Evolutionary conservation across 2,797 vertebrate species (phyloP), one percentile per base, ranked within the genome.

Genomic region (Remorina albescens): DNA sequence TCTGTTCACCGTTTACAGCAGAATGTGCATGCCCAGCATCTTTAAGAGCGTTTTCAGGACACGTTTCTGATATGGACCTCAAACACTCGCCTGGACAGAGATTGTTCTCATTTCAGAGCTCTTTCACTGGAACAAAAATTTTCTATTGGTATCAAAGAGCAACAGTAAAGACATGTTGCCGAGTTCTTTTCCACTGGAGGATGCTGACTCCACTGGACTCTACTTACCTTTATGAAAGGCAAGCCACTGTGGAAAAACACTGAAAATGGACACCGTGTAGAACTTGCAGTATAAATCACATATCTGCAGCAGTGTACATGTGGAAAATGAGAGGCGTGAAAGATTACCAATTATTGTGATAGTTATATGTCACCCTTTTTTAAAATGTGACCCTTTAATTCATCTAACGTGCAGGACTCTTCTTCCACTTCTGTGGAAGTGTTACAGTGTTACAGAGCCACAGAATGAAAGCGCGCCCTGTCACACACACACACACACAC

Each of bases 401-500:
- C 25, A 51, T 28, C 8, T 5, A 44, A 5, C 62, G n/a, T n/a
- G 28, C 12, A 46, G 3, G 19, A 49, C 23, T 21, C 16, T 7
- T n/a, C 3, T 36, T 57, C 18, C 36, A 41, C n/a, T 0, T 2
- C 59, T 39, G 59, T 9, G 41, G 1, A 62, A n/a, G n/a, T n/a
- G n/a, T n/a, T 37, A 36, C 41, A 30, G 57, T 30, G 71, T 47
- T 37, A 36, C 41, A 8, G 53, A 71, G 57, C n/a, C n/a, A 37
- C 2, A 6, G 46, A 58, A 83, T 57, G 15, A 54, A 74, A 32
- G 64, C 28, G 51, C 44, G n/a, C n/a, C n/a, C n/a, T n/a, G n/a
- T n/a, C n/a, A 23, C 44, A 32, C 49, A 78, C 66, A 74, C 58
- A 59, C 49, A 78, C 66, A 74, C 58, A 59, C 56, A n/a, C 44